Evolutionary conservation across 1,140 invertebrate species (phyloP).

Genomic region (Nymphalis io): DNA sequence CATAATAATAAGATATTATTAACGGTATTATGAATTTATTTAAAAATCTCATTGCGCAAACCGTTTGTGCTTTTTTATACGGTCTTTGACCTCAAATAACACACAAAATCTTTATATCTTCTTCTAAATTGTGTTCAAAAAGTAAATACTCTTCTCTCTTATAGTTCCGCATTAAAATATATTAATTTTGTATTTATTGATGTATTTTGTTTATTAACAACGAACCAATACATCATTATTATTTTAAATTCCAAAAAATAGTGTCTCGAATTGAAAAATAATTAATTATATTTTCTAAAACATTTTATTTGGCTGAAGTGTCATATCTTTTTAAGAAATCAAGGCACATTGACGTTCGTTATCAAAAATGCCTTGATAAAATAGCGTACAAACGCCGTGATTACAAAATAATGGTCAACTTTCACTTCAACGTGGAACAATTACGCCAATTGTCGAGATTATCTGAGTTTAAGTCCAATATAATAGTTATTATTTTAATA

Average conservation of each 20-base stretch:
- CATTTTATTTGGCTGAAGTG: no score
- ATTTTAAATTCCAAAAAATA: no score
- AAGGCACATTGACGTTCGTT: background rate
- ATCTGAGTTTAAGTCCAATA: conserved; percentile 36
- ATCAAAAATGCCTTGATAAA: conserved; percentile 17
- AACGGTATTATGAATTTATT: no score
- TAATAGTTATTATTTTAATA: conserved; percentile 46
- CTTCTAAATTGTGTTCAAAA: background rate
- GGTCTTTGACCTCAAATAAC: background rate
- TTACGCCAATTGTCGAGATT: conserved; percentile 39
- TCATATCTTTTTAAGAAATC: no score
- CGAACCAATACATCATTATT: no score
- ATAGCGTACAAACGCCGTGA: conserved; percentile 27
- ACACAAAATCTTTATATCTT: background rate
- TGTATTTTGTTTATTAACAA: no score
- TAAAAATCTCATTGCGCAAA: background rate
- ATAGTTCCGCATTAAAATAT: no score
- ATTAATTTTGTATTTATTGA: no score
- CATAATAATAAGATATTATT: no score
- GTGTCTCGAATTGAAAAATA: no score
- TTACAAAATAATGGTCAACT: conserved; percentile 44
- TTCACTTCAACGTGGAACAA: conserved; percentile 40
- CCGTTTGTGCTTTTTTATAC: background rate
- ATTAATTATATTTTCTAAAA: no score
- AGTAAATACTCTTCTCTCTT: no score